A percentile compares a stretch with the other conserved stretches of the same genome.
Evolutionary conservation across 2,113 vertebrate genomes (phyloP).

Genomic region (Oryzias javanicus): DNA sequence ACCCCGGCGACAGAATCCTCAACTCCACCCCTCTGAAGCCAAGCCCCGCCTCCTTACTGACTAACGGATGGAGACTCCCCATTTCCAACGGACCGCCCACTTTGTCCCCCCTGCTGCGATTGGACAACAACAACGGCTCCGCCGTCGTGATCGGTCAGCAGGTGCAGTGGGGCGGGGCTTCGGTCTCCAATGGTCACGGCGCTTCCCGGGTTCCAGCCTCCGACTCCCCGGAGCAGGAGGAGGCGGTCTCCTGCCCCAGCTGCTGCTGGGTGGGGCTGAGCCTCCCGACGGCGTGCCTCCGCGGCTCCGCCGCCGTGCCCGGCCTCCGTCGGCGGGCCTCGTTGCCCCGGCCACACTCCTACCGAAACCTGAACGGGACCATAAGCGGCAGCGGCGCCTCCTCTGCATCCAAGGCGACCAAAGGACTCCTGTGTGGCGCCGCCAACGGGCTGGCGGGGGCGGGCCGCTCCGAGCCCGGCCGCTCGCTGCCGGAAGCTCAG

Average conservation of each 20-base stretch:
- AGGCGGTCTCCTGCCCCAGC: slow-evolving; percentile 84
- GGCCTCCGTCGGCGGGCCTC: slow-evolving; percentile 57
- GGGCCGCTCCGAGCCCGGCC: slow-evolving; percentile 75
- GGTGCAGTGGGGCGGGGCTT: slow-evolving; percentile 74
- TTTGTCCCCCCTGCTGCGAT: slow-evolving; percentile 57
- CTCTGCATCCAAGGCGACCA: slow-evolving; percentile 51
- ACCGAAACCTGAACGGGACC: slow-evolving; percentile 86
- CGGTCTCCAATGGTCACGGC: slow-evolving; percentile 51
- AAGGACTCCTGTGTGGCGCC: slow-evolving; percentile 78
- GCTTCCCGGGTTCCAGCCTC: slow-evolving; percentile 47
- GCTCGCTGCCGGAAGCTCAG: slow-evolving; percentile 86
- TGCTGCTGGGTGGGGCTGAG: slow-evolving; percentile 87
- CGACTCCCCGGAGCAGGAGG: slow-evolving; percentile 78
- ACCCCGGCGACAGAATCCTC: slow-evolving; percentile 55
- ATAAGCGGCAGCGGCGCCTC: slow-evolving; percentile 36
- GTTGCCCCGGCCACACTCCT: slow-evolving; percentile 71
- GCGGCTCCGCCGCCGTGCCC: slow-evolving; percentile 55
- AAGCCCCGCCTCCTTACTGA: slow-evolving; percentile 59
- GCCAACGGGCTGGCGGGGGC: slow-evolving; percentile 45
- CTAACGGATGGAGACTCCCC: slow-evolving; percentile 73
- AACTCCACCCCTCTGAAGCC: slow-evolving; percentile 32
- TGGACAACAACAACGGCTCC: slow-evolving; percentile 83
- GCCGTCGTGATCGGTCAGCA: slow-evolving; percentile 76
- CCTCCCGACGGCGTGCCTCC: slow-evolving; percentile 85
- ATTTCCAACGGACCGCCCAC: slow-evolving; percentile 68